A percentile compares a stretch with the other conserved stretches of the same genome.
Evolutionary conservation across 2,888 invertebrate genomes (phyloP).

Genomic region (Acleris literana): DNA sequence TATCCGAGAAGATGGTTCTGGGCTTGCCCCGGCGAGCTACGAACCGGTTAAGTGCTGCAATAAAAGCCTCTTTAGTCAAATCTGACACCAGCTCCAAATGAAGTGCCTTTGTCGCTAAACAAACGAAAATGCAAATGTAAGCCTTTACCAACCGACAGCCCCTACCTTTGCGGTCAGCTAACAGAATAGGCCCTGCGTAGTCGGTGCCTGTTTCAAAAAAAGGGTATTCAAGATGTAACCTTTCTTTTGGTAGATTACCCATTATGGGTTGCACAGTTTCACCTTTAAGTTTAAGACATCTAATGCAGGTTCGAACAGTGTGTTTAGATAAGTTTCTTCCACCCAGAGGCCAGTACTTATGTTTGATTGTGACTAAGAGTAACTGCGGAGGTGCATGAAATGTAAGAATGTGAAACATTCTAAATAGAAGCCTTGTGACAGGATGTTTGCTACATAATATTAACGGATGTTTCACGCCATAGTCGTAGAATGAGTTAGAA

Average conservation of each 20-base stretch:
- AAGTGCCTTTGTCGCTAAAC: conserved; percentile 41
- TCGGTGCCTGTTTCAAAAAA: conserved; percentile 5
- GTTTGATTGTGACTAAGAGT: background rate
- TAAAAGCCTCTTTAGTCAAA: conserved; percentile 38
- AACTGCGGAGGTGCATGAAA: too few relatives aligned
- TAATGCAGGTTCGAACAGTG: background rate
- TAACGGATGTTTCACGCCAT: conserved; percentile 7
- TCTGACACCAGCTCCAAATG: conserved; percentile 43
- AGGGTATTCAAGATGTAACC: conserved; percentile 9
- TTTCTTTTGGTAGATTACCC: conserved; percentile 13
- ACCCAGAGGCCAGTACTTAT: conserved; percentile 3
- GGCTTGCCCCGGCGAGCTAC: conserved; percentile 36
- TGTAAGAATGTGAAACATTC: too few relatives aligned
- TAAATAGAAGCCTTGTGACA: background rate
- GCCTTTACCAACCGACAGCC: conserved; percentile 20
- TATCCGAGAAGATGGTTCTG: conserved; percentile 43
- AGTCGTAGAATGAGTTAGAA: conserved; percentile 7
- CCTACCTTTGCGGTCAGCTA: conserved; percentile 12
- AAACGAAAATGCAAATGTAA: conserved; percentile 38
- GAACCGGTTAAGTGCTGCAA: conserved; percentile 33
- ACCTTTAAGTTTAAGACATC: background rate
- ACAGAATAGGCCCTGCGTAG: conserved; percentile 8
- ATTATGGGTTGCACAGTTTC: conserved; percentile 13
- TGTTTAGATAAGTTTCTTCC: conserved; percentile 4
- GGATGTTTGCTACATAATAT: background rate